phyloP scores from a whole-genome alignment of 2,113 vertebrate genomes.

The Brachyhypopomus occidentalis region DNA sequence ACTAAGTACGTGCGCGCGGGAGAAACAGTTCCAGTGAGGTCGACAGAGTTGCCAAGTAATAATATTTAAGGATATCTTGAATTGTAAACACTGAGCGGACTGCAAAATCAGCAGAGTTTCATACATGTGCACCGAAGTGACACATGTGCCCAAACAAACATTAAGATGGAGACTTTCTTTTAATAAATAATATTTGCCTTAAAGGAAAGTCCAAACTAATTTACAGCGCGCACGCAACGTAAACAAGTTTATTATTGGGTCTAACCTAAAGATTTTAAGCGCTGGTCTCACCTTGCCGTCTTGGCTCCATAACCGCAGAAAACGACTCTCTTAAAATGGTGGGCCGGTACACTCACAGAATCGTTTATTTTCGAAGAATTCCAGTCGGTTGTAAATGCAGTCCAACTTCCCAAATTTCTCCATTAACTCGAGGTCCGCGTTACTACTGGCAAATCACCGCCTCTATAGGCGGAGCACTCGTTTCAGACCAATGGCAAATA shows the following conservation, averaged over 20 bases:
- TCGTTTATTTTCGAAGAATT: conserved; percentile 21
- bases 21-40: conserved; percentile 10
- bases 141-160: background rate
- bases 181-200: background rate
- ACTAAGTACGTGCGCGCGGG: background rate
- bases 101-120: background rate
- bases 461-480: background rate
- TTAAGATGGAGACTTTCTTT: background rate
- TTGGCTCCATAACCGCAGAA: conserved; percentile 68
- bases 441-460: conserved; percentile 8
- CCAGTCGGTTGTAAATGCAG: conserved; percentile 21
- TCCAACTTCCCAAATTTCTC: background rate
- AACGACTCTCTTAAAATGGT: conserved; percentile 16
- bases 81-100: too few species aligned
- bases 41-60: background rate
- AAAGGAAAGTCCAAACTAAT: background rate
- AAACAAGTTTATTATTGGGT: background rate
- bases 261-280: background rate
- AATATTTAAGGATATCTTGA: background rate
- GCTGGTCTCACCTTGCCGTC: conserved; percentile 71
- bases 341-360: conserved; percentile 36
- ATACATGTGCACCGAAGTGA: too few species aligned
- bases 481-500: too few species aligned
- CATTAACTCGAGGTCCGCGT: background rate
- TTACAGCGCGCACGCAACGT: background rate